phyloP scores from a whole-genome alignment of 2,113 vertebrate species.

The Callionymus lyra region DNA sequence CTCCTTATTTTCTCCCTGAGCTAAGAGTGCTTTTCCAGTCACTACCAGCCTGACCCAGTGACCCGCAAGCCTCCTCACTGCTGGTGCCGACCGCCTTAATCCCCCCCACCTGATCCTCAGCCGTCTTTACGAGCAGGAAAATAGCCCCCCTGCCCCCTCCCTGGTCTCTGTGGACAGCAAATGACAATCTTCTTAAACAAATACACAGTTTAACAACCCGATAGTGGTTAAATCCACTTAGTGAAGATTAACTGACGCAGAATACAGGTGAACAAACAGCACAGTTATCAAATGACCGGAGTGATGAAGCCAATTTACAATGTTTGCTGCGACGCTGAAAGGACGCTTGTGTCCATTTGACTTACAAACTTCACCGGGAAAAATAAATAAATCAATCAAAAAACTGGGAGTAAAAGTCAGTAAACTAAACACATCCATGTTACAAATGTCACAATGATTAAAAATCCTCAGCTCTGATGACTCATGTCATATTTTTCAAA shows the following conservation, averaged over 20 bases:
- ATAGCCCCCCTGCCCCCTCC: no score
- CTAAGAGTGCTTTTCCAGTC: slow-evolving; percentile 53
- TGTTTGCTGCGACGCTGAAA: not conserved
- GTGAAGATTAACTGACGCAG: not conserved
- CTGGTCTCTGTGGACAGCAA: no score
- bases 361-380: no score
- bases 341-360: no score
- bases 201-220: not conserved
- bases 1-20: slow-evolving; percentile 19
- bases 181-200: not conserved
- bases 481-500: no score
- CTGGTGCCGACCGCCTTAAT: slow-evolving; percentile 21
- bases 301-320: not conserved
- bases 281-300: slow-evolving; percentile 1
- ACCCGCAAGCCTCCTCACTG: slow-evolving; percentile 47
- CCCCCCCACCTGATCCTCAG: slow-evolving; percentile 14
- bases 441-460: no score
- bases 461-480: no score
- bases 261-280: not conserved
- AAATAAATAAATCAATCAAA: no score
- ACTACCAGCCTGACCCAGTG: slow-evolving; percentile 57
- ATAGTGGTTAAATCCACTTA: slow-evolving; percentile 1
- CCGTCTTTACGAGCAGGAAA: no score
- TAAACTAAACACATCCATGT: no score
- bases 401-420: no score